Percentiles rank a stretch among this genome's conserved stretches.
phyloP scores from a whole-genome alignment of 30 jellyfish, hydroid and myxozoan species.

The Aurelia aurita region DNA sequence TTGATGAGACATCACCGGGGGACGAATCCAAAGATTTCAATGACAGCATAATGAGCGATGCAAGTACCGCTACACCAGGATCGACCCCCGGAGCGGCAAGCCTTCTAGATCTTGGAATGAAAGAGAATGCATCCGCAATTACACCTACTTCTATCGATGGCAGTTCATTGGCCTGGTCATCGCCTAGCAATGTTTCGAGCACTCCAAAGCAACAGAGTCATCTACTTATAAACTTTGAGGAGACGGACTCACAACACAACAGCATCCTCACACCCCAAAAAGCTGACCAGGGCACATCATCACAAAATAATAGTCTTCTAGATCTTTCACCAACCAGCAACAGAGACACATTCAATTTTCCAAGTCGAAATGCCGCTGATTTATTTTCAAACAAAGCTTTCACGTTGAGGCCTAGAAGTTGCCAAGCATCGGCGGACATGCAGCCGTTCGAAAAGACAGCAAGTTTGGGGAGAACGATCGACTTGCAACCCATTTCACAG shows the following conservation, averaged over 20 bases:
- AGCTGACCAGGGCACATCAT: not conserved
- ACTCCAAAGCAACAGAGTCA: not conserved
- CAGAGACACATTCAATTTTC: not conserved
- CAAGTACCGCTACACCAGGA: not conserved
- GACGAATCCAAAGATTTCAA: slow-evolving; percentile 13
- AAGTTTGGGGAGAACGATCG: slow-evolving; percentile 29
- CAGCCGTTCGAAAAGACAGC: slow-evolving; percentile 12
- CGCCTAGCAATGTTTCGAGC: not conserved
- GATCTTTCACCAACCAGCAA: slow-evolving; percentile 47
- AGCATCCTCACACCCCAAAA: slow-evolving; percentile 27
- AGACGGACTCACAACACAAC: not conserved
- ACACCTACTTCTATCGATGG: not conserved
- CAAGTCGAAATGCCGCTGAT: slow-evolving; percentile 9
- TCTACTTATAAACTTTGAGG: not conserved
- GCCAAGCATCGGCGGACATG: not conserved
- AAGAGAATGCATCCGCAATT: too few species aligned
- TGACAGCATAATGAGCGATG: slow-evolving; percentile 3
- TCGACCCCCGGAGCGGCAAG: slow-evolving; percentile 26
- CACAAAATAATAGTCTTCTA: not conserved
- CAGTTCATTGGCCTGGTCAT: not conserved
- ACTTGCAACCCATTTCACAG: not conserved
- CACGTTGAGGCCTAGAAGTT: slow-evolving; percentile 22
- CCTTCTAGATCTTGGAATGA: not conserved
- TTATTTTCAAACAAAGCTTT: slow-evolving; percentile 47
- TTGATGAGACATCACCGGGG: slow-evolving; percentile 10